These are phyloP conservation scores for Pachymerium ferrugineum DNA, from an alignment of 2,888 invertebrate genomes.

Conservation along the genomic window DNA sequence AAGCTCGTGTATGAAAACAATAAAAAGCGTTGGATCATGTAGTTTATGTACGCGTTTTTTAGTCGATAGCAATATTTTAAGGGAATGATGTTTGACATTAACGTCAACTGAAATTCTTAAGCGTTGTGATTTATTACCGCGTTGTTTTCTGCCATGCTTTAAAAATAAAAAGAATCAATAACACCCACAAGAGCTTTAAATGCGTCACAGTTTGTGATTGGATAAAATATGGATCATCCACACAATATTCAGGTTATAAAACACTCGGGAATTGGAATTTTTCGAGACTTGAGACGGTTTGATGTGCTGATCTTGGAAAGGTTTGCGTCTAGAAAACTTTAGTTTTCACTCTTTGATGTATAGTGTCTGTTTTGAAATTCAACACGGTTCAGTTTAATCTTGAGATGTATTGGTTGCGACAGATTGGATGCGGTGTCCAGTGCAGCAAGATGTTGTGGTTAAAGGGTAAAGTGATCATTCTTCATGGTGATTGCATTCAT, in stretches of 20 bases:
- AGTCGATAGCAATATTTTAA: slow-evolving; percentile 15
- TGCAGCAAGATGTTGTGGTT: background rate
- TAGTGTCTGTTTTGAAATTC: background rate
- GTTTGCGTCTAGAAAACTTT: too few species aligned
- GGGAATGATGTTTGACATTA: background rate
- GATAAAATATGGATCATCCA: background rate
- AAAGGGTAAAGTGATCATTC: background rate
- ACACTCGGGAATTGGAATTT: background rate
- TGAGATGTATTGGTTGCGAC: slow-evolving; percentile 5
- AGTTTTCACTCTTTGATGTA: background rate
- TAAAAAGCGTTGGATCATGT: background rate
- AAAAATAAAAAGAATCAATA: background rate
- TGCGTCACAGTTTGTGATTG: background rate
- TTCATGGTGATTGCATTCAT: background rate
- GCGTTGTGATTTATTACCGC: background rate
- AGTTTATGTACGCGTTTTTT: slow-evolving; percentile 2
- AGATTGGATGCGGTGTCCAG: slow-evolving; percentile 12
- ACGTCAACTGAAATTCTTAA: slow-evolving; percentile 1
- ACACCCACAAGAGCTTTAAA: background rate
- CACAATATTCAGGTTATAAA: background rate
- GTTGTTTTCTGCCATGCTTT: background rate
- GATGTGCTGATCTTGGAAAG: too few species aligned
- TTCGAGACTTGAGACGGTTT: background rate
- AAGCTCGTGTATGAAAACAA: background rate
- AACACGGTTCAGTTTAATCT: background rate